These are phyloP conservation scores for Hesperophylax magnus DNA, from an alignment of 1,140 invertebrate genomes.

Conservation along the genomic window DNA sequence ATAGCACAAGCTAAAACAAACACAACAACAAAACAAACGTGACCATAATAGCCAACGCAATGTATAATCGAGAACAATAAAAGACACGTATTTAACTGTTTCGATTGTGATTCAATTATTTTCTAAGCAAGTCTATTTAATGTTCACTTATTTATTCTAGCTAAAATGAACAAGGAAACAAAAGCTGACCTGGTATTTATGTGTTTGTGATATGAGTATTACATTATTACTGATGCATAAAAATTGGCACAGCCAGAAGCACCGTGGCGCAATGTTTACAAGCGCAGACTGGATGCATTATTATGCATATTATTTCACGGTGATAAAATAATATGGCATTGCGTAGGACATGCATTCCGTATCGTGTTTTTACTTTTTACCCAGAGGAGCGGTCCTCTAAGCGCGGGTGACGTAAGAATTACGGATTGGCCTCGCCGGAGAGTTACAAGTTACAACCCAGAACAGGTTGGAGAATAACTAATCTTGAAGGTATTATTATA, in stretches of 20 bases:
- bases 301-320: neutral
- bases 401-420: constrained; percentile 20
- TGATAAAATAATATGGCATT: neutral
- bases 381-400: constrained; percentile 3
- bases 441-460: neutral
- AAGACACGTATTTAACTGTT: too few species aligned
- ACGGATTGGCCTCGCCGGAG: neutral
- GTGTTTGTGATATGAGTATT: neutral
- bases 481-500: neutral
- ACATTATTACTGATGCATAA: constrained; percentile 24
- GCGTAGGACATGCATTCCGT: constrained; percentile 14
- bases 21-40: too few species aligned
- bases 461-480: neutral
- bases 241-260: constrained; percentile 10
- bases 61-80: too few species aligned
- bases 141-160: too few species aligned
- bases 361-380: neutral
- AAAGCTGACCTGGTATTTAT: constrained; percentile 28
- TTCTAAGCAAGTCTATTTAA: too few species aligned
- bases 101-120: too few species aligned
- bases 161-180: neutral
- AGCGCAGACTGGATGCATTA: neutral
- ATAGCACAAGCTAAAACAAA: too few species aligned
- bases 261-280: neutral
- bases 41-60: too few species aligned